A percentile compares a stretch with the other conserved stretches of the same genome.
Evolutionary conservation across 2,888 invertebrate genomes (phyloP).

Genomic region (Drosophila multiciliata): DNA sequence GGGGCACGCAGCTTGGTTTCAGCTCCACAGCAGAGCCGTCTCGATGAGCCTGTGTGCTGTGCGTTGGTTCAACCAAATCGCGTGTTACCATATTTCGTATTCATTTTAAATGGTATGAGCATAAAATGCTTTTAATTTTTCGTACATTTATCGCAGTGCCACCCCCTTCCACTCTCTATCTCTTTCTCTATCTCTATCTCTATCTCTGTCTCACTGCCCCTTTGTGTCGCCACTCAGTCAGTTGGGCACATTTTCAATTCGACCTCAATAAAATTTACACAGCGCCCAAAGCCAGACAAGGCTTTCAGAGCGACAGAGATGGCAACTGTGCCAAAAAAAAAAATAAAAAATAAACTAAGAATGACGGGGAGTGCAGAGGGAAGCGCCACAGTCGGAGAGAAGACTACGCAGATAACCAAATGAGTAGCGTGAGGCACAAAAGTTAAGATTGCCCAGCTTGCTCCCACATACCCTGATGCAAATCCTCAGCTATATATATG

Average conservation of each 20-base stretch:
- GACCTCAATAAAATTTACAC: conserved; percentile 77
- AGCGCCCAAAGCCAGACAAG: conserved; percentile 38
- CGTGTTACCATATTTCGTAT: conserved; percentile 78
- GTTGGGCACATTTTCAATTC: conserved; percentile 75
- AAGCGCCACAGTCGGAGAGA: conserved; percentile 11
- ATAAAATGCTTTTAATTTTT: conserved; percentile 79
- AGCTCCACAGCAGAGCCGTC: background rate
- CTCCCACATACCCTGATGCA: conserved; percentile 11
- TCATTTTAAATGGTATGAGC: conserved; percentile 73
- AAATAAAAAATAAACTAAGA: background rate
- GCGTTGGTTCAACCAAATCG: conserved; percentile 60
- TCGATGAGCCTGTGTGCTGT: background rate
- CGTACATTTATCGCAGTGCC: conserved; percentile 62
- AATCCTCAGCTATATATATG: background rate
- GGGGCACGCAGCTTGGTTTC: background rate
- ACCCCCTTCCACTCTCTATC: background rate
- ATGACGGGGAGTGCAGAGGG: background rate
- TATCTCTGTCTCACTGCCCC: background rate
- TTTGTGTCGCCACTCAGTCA: conserved; percentile 25
- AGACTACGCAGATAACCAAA: conserved; percentile 41
- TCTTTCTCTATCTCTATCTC: background rate
- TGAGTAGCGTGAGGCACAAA: conserved; percentile 15
- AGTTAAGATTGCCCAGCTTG: background rate
- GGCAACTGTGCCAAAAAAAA: background rate
- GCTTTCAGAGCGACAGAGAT: conserved; percentile 1